A percentile compares a stretch with the other conserved stretches of the same genome.
Evolutionary conservation across 2,113 vertebrate species (phyloP).

Genomic region (Mormyrus iriodes): DNA sequence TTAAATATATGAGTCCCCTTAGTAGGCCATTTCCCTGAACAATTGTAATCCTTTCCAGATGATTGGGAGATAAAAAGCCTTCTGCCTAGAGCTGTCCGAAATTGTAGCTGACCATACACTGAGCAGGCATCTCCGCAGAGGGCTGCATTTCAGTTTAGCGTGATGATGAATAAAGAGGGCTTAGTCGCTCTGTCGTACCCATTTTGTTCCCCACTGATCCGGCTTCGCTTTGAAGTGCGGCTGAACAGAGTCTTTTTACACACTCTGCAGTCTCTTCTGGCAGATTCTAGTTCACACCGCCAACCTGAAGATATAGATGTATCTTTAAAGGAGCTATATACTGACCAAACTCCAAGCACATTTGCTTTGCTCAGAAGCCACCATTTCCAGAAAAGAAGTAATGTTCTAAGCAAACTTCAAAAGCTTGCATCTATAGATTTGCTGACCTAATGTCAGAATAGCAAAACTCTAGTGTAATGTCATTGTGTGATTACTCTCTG

Average conservation of each 20-base stretch:
- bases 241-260: slow-evolving; percentile 5
- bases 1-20: background rate
- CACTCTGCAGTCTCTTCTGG: background rate
- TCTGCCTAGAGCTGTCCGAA: background rate
- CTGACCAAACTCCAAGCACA: background rate
- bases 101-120: background rate
- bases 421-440: background rate
- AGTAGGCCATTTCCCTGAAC: background rate
- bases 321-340: background rate
- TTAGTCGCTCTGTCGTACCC: background rate
- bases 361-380: background rate
- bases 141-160: background rate
- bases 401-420: background rate
- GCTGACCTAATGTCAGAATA: background rate
- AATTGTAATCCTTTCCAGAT: slow-evolving; percentile 7
- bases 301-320: background rate
- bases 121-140: background rate
- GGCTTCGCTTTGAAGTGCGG: background rate
- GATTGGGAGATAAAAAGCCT: background rate
- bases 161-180: background rate
- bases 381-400: background rate
- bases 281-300: background rate
- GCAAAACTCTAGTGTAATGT: background rate
- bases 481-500: background rate
- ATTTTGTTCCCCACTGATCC: background rate